A percentile compares a stretch with the other conserved stretches of the same genome.
Conservation (phyloP, 2,113 vertebrate genomes). For the Probosciger aterrimus region DNA sequence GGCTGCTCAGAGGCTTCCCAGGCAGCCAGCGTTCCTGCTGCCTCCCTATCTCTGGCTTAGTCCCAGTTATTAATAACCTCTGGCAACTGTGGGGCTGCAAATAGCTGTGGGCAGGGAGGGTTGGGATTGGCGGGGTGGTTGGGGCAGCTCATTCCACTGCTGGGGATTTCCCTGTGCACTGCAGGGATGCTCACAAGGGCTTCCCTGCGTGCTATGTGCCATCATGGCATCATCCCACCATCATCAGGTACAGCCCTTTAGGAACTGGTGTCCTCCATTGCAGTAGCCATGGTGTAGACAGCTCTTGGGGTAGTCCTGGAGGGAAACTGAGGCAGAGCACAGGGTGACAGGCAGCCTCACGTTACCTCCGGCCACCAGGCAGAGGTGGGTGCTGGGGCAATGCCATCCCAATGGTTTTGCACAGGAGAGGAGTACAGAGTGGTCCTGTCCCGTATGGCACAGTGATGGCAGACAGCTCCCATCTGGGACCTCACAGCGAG, state of each 20-base stretch:
- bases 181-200: background rate
- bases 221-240: accelerated
- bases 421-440: background rate
- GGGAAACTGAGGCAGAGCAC: background rate
- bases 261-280: accelerated
- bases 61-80: background rate
- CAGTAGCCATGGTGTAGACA: accelerated
- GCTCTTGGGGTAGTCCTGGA: background rate
- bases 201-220: accelerated
- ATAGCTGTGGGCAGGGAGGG: background rate
- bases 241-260: background rate
- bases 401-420: accelerated
- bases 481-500: background rate
- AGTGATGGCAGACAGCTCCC: background rate
- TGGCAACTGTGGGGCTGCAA: background rate
- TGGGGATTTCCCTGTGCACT: background rate
- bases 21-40: background rate
- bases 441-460: accelerated
- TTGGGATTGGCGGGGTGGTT: background rate
- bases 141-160: background rate
- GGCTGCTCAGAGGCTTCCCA: background rate
- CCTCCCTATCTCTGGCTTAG: accelerated
- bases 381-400: background rate
- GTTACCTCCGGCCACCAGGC: background rate
- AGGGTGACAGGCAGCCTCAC: background rate